Conservation (phyloP, 2,888 invertebrate genomes). For the Cheilosia vernalis region DNA sequence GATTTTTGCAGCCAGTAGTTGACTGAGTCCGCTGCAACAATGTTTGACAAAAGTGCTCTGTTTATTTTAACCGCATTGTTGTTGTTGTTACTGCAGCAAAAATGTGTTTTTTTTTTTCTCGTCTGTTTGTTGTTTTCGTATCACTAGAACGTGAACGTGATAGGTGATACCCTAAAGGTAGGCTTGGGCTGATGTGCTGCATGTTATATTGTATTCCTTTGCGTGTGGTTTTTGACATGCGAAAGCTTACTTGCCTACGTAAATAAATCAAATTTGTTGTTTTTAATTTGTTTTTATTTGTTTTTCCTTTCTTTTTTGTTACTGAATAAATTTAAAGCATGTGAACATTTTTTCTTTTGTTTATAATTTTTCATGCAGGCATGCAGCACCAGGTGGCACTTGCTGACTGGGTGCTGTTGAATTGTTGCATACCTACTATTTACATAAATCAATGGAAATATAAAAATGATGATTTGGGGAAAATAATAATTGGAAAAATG, state of each 20-base stretch:
- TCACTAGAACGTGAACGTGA: neutral
- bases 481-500: neutral
- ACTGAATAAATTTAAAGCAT: neutral
- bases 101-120: neutral
- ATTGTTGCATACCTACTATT: neutral
- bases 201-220: neutral
- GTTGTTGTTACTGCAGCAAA: constrained; percentile 9
- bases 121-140: neutral
- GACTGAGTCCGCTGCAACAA: constrained; percentile 33
- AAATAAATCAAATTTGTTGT: neutral
- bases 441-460: constrained; percentile 1
- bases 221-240: constrained; percentile 14
- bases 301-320: neutral
- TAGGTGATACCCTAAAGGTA: neutral
- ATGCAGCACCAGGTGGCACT: neutral
- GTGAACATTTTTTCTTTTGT: neutral
- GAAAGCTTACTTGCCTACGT: neutral
- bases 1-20: constrained; percentile 56
- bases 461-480: neutral
- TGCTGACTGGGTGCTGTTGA: neutral
- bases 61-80: constrained; percentile 42
- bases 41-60: constrained; percentile 30
- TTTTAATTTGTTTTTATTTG: neutral
- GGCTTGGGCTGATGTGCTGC: neutral
- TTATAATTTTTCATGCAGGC: neutral